Conservation (phyloP, 2,888 invertebrate species). For the Pyrgus malvae region DNA sequence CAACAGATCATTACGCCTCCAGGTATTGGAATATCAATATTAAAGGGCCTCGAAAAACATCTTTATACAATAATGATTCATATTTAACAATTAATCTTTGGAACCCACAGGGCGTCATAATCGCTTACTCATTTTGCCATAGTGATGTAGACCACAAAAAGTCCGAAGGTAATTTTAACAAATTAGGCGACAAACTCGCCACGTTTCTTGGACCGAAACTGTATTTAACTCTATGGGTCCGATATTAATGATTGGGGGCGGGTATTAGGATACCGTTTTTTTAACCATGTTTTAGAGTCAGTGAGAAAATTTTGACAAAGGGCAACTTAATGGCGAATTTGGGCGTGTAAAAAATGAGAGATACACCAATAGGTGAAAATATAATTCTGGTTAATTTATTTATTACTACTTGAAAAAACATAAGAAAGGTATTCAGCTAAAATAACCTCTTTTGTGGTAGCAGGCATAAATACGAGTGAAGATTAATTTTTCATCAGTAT, state of each 20-base stretch:
- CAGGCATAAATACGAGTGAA: too few relatives aligned
- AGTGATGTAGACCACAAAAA: slow-evolving; percentile 45
- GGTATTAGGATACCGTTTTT: slow-evolving; percentile 35
- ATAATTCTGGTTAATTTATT: too few relatives aligned
- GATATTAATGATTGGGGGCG: slow-evolving; percentile 56
- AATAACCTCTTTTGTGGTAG: too few relatives aligned
- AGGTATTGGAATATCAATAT: slow-evolving; percentile 51
- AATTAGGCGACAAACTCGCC: slow-evolving; percentile 77
- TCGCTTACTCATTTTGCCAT: slow-evolving; percentile 74
- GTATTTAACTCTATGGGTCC: slow-evolving; percentile 24
- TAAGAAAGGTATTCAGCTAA: too few relatives aligned
- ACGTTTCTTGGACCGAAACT: slow-evolving; percentile 59
- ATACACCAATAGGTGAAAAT: neutral
- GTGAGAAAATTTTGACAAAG: slow-evolving; percentile 18
- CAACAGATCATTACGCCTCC: slow-evolving; percentile 61
- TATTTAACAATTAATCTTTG: slow-evolving; percentile 68
- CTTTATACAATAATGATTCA: slow-evolving; percentile 53
- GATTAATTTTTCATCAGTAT: too few relatives aligned
- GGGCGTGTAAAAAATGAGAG: neutral
- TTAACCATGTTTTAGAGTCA: slow-evolving; percentile 11
- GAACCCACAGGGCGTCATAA: slow-evolving; percentile 62
- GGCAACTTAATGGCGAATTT: slow-evolving; percentile 6
- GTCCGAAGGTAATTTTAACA: slow-evolving; percentile 63
- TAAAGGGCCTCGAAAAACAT: slow-evolving; percentile 57
- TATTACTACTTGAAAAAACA: too few relatives aligned